Evolutionary conservation across 1,140 invertebrate genomes (phyloP), one percentile per base, ranked within the genome.

Genomic region (Macrotrachela quadricornifera): DNA sequence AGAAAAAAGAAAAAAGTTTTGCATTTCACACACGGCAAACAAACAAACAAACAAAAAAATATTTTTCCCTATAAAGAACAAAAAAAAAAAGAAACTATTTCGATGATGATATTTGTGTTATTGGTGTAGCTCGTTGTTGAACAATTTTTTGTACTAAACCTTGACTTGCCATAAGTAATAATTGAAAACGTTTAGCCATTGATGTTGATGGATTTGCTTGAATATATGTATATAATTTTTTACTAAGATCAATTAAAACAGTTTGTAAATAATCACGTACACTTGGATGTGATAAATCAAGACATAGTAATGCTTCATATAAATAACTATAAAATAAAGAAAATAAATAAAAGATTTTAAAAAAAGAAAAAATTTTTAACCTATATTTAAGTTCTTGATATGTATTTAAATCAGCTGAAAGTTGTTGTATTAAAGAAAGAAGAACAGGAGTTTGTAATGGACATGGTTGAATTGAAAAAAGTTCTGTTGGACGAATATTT

Each of bases 401-500:
- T 50, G 79, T 75, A 30, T 73, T 74, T 65, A 94, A 77, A 66
- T 91, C 84, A 1, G 82, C 80, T 6, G 83, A 82, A 4, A 94
- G 75, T 64, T 94, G 87, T 66, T 90, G 85, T 57, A 92, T 82
- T 2, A 94, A 74, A 1, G 85, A 88, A 30, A 94, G 71, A 49
- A 92, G 73, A 41, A 90, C 83, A 58, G 81, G 81, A 62, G 87
- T 85, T 50, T 80, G 78, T 13, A 85, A 69, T 13, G 77, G 73
- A 63, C 79, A 82, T 53, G 13, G 45, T 53, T 14, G 37, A 39
- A 46, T 15, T 40, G 18, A 46, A 40, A 9, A 47, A 15, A 10
- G 61, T 64, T 48, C 75, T 68, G 76, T 70, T 0, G 79, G 78
- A 61, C 84, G 80, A 4, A 82, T 81, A 55, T 76, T 76, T 56